Percentiles rank a stretch among this genome's conserved stretches.
phyloP scores from a whole-genome alignment of 2,888 invertebrate species.

The Drosophila prolongata region DNA sequence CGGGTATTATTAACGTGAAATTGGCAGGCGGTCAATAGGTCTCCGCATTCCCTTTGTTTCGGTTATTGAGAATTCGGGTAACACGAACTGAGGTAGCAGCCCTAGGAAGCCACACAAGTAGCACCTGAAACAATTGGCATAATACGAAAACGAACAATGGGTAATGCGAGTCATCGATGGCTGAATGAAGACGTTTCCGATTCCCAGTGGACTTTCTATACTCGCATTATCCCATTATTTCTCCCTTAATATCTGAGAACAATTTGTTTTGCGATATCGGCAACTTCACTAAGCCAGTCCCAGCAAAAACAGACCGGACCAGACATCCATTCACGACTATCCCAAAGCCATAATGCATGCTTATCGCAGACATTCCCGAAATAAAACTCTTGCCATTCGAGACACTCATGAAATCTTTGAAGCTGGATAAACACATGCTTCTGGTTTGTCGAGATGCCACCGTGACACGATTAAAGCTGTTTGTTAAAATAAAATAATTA shows the following conservation, averaged over 20 bases:
- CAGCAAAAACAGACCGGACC: neutral
- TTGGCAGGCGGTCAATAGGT: slow-evolving; percentile 44
- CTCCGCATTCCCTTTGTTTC: slow-evolving; percentile 28
- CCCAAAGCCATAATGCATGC: slow-evolving; percentile 54
- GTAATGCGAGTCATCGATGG: slow-evolving; percentile 36
- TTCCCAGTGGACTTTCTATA: slow-evolving; percentile 22
- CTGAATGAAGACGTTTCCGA: slow-evolving; percentile 24
- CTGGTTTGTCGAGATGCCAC: neutral
- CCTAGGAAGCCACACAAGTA: slow-evolving; percentile 44
- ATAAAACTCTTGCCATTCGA: slow-evolving; percentile 52
- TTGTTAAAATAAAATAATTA: neutral
- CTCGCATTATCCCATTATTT: slow-evolving; percentile 31
- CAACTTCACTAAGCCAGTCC: slow-evolving; percentile 28
- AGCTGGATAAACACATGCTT: slow-evolving; percentile 19
- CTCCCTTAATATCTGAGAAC: slow-evolving; percentile 17
- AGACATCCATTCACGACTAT: slow-evolving; percentile 22
- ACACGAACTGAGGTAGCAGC: slow-evolving; percentile 5
- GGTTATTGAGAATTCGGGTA: slow-evolving; percentile 18
- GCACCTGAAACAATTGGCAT: slow-evolving; percentile 20
- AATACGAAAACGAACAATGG: slow-evolving; percentile 34
- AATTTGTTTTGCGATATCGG: slow-evolving; percentile 30
- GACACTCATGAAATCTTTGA: slow-evolving; percentile 58
- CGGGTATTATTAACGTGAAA: slow-evolving; percentile 64
- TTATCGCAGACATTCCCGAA: slow-evolving; percentile 64
- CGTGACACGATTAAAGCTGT: slow-evolving; percentile 26